Base-by-base conservation (phyloP, 1,140 invertebrate species). In the Zophobas morio region DNA sequence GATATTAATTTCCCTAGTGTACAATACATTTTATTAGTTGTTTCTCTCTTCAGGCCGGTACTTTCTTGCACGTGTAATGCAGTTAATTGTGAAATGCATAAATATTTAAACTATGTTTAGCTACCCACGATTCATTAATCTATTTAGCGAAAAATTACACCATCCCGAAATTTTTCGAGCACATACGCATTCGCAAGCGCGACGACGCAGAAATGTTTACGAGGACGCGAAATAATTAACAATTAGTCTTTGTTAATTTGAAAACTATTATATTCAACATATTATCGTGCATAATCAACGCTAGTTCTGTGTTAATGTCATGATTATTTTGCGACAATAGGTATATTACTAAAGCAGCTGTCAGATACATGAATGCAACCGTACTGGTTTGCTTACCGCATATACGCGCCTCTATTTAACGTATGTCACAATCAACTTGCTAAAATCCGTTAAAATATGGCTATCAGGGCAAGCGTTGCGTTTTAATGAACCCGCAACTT, bases 21-120 rank as follows among this genome's bases (percentile, higher is more conserved):
- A 81, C 84, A 84, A 85, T 85, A 85, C 82, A 84, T 85, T 85
- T 85, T 85, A 85, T 85, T 84, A 85, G 82, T 82, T 82, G 82
- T 83, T 84, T 82, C 82, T 81, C 83, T 84, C 79, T 79, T 79
- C 78, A 77, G 78, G 78, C 76, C 60, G 42, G 72, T 77, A 77
- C 71, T 78, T 81, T 81, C 79, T 79, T 80, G 78, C 81, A 81
- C 77, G 71, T 79, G 47, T 84, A 83, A 84, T 84, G 83, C 83
- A 83, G 78, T 82, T 84, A 84, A 84, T 79, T 82, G 76, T 70
- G 70, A 78, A 83, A 82, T 82, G 83, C 83, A 83, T 84, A 81
- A 84, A 84, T 84, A 84, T 84, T 82, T 83, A 81, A 81, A 40
- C 60, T 66, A 8, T 42, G 37, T 66, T 66, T 66, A 66, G 39